Evolutionary conservation across 2,797 vertebrate species (phyloP).

Genomic region (Crenichthys baileyi): DNA sequence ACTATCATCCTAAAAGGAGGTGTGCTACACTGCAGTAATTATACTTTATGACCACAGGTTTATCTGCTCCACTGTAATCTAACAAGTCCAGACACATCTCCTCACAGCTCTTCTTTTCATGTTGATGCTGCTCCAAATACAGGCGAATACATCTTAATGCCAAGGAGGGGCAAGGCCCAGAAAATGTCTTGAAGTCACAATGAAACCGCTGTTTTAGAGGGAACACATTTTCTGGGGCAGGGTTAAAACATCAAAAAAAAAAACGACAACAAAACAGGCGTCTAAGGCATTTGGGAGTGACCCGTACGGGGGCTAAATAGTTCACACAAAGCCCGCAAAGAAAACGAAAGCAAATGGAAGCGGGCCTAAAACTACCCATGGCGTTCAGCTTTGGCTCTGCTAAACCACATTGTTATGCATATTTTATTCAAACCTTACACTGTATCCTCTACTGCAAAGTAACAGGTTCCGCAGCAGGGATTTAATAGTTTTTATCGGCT

Average conservation of each 20-base stretch:
- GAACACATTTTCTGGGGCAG: constrained; percentile 32
- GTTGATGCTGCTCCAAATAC: constrained; percentile 18
- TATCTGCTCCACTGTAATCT: constrained; percentile 17
- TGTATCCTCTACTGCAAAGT: constrained; percentile 18
- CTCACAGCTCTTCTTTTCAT: constrained; percentile 17
- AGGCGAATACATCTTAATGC: constrained; percentile 16
- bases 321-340: constrained; percentile 18
- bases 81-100: constrained; percentile 41
- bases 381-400: neutral
- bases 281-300: constrained; percentile 22
- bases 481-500: constrained; percentile 39
- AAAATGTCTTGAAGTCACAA: constrained; percentile 35
- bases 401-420: constrained; percentile 13
- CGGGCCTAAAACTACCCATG: constrained; percentile 17
- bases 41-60: constrained; percentile 34
- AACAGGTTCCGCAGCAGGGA: constrained; percentile 25
- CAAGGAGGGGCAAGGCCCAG: constrained; percentile 22
- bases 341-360: constrained; percentile 17
- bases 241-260: neutral
- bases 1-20: constrained; percentile 10
- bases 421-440: constrained; percentile 19
- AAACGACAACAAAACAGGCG: neutral
- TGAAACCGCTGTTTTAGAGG: constrained; percentile 34
- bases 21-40: constrained; percentile 15
- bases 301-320: constrained; percentile 4